These are phyloP conservation scores for Solea senegalensis DNA, from an alignment of 2,113 vertebrate species.

Conservation along the genomic window DNA sequence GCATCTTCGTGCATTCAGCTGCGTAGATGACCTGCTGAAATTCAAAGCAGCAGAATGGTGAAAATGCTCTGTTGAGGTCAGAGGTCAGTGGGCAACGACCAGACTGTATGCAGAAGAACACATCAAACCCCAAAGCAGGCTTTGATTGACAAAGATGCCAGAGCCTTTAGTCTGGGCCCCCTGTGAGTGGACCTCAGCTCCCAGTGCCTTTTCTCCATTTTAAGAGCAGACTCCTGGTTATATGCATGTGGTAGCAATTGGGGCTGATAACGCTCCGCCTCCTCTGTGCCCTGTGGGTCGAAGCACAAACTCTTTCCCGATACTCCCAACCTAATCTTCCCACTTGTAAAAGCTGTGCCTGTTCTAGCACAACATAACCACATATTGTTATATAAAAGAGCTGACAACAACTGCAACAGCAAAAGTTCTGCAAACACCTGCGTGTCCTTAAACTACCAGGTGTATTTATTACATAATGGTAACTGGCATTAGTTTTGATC, in stretches of 20 bases:
- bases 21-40: too few relatives aligned
- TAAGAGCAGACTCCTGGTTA: constrained; percentile 43
- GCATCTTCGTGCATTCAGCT: too few relatives aligned
- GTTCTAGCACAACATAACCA: constrained; percentile 38
- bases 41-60: too few relatives aligned
- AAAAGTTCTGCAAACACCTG: constrained; percentile 25
- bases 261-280: constrained; percentile 46
- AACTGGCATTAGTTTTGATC: constrained; percentile 3
- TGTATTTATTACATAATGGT: constrained; percentile 9
- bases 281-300: constrained; percentile 30
- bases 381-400: constrained; percentile 43
- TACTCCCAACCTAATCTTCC: constrained; percentile 33
- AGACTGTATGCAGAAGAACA: too few relatives aligned
- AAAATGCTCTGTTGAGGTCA: too few relatives aligned
- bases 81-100: too few relatives aligned
- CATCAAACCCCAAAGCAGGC: too few relatives aligned
- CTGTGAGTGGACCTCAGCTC: constrained; percentile 10
- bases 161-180: neutral
- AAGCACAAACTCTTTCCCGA: constrained; percentile 32
- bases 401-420: constrained; percentile 33
- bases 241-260: constrained; percentile 73
- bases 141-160: constrained; percentile 5
- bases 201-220: constrained; percentile 27
- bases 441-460: constrained; percentile 6
- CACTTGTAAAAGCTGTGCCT: constrained; percentile 55